Base-by-base conservation (phyloP, 2,888 invertebrate genomes). In the Lissonota sp. region DNA sequence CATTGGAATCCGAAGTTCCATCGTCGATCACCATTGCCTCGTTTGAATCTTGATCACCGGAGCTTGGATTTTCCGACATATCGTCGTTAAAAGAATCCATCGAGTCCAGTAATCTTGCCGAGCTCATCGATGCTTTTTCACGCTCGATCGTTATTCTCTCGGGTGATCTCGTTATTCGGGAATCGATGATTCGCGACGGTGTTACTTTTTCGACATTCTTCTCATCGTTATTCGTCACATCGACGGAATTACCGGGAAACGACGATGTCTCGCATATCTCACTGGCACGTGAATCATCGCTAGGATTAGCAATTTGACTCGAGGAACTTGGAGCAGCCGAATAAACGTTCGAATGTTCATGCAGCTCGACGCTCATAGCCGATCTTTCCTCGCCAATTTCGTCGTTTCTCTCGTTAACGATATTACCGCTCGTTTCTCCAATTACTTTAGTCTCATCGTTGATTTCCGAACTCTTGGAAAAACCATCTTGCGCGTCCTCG, bases 21-120 rank as follows among this genome's bases (percentile, higher is more conserved):
- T 88, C 87, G 57, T 88, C 88, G 10, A 87, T 87, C 6, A 87
- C 84, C 86, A 86, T 89, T 12, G 87, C 83, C 55, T 86, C 86
- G 75, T 87, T 89, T 4, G 85, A 88, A 60, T 87, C 85, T 60
- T 85, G 84, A 81, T 82, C 84, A 7, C 53, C 76, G 40, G 84
- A 84, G 53, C 84, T 84, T 42, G 77, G 82, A 73, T 80, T 80
- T 6, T 89, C 87, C 10, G 83, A 85, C 4, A 84, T 55, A 72
- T 85, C 84, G n/a, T 87, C 85, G 7, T 51, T 63, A 12, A 81
- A 84, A 12, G 86, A 79, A n/a, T 84, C 85, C 14, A 79, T 74
- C 37, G 85, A 66, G 69, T 86, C 79, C 6, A 75, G 8, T 1
- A 82, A 12, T n/a, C 78, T 62, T 40, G 71, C 39, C 6, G 82